phyloP scores from a whole-genome alignment of 2,888 invertebrate species.

The Melitaea athalia region DNA sequence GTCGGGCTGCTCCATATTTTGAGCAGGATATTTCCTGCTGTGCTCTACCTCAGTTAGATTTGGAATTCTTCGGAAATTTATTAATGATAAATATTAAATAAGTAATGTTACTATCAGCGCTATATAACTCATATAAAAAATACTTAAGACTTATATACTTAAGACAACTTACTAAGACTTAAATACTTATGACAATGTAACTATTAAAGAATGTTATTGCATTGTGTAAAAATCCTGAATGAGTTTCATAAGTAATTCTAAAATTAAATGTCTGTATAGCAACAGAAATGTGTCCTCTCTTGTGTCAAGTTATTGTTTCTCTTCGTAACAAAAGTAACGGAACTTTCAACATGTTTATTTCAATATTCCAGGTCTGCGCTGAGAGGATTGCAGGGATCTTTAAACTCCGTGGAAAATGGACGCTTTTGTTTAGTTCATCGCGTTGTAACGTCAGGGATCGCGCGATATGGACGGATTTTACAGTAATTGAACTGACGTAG shows the following conservation, averaged over 20 bases:
- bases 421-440: conserved; percentile 23
- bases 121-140: too few species aligned
- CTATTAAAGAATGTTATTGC: too few species aligned
- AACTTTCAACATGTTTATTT: conserved; percentile 25
- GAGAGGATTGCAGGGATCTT: conserved; percentile 27
- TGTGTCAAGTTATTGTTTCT: conserved; percentile 24
- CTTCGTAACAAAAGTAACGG: conserved; percentile 22
- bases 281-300: conserved; percentile 11
- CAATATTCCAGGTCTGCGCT: conserved; percentile 21
- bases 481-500: conserved; percentile 12
- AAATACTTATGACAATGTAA: too few species aligned
- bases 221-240: too few species aligned
- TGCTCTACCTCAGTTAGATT: too few species aligned
- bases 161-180: too few species aligned
- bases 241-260: background rate
- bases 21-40: too few species aligned
- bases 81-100: too few species aligned
- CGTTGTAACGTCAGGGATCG: conserved; percentile 15
- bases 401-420: conserved; percentile 27
- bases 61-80: too few species aligned
- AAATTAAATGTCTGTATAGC: background rate
- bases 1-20: too few species aligned
- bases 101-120: too few species aligned
- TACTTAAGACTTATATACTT: too few species aligned
- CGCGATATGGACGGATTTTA: conserved; percentile 22